These are phyloP conservation scores for Natrix natrix DNA, from an alignment of 2,797 vertebrate genomes.

Conservation along the genomic window DNA sequence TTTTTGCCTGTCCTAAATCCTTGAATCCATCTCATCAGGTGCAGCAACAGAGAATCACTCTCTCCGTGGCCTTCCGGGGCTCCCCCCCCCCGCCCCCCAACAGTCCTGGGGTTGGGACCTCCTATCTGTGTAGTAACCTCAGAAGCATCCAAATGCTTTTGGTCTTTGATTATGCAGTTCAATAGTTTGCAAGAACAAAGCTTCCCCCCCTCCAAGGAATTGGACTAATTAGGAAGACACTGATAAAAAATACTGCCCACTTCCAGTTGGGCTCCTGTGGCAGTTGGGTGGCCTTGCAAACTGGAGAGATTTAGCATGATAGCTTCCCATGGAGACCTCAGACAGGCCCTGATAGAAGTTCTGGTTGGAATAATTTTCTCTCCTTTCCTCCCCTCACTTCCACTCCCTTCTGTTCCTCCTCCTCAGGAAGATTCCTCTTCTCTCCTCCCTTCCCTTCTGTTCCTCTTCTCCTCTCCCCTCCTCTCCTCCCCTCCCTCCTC, in stretches of 20 bases:
- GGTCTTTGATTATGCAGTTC: background rate
- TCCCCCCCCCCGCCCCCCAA: background rate
- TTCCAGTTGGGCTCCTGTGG: background rate
- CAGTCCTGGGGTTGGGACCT: background rate
- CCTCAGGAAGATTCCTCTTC: too few species aligned
- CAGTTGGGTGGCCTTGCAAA: background rate
- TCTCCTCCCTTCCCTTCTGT: too few species aligned
- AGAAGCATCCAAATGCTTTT: background rate
- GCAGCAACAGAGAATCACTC: background rate
- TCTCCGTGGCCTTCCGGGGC: background rate
- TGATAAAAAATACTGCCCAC: background rate
- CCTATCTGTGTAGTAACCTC: background rate
- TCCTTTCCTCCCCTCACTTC: too few species aligned
- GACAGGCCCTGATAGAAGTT: background rate
- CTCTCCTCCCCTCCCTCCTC: too few species aligned
- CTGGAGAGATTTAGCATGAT: background rate
- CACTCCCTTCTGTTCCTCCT: too few species aligned
- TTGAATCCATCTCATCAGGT: background rate
- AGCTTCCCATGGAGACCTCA: background rate
- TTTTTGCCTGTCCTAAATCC: background rate
- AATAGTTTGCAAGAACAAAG: background rate
- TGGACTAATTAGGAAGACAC: background rate
- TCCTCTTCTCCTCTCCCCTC: too few species aligned
- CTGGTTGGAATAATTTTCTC: background rate
- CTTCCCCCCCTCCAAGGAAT: background rate